These are phyloP conservation scores for Ammodytes dubius DNA, from an alignment of 2,113 vertebrate species.

Conservation along the genomic window DNA sequence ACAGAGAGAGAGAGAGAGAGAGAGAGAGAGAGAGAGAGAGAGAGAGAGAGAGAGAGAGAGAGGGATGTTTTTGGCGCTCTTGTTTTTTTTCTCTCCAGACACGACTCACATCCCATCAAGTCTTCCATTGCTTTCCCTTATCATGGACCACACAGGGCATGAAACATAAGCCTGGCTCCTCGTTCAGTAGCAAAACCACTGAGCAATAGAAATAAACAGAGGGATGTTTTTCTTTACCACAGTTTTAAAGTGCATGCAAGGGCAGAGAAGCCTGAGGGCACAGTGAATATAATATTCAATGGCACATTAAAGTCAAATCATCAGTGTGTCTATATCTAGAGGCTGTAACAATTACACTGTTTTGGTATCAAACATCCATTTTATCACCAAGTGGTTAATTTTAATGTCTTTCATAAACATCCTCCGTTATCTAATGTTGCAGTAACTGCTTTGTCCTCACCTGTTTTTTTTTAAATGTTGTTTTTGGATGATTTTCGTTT, in stretches of 20 bases:
- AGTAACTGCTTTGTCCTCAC: background rate
- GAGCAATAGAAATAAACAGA: slow-evolving; percentile 40
- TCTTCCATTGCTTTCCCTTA: slow-evolving; percentile 46
- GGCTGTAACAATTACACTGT: background rate
- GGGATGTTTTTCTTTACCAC: slow-evolving; percentile 12
- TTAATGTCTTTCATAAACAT: background rate
- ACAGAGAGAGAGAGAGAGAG: background rate
- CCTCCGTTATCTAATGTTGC: background rate
- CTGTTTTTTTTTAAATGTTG: too few relatives aligned
- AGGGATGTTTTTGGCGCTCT: slow-evolving; percentile 8
- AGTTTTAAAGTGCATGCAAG: slow-evolving; percentile 38
- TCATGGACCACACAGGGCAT: slow-evolving; percentile 41
- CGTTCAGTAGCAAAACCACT: slow-evolving; percentile 15
- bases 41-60: background rate
- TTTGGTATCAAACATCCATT: background rate
- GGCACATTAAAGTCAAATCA: slow-evolving; percentile 9
- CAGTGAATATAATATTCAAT: background rate
- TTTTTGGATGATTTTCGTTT: background rate
- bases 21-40: background rate
- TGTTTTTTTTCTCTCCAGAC: slow-evolving; percentile 42
- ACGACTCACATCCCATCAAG: slow-evolving; percentile 41
- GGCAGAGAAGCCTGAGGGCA: slow-evolving; percentile 21
- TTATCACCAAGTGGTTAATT: background rate
- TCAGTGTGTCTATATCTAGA: background rate
- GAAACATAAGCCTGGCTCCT: slow-evolving; percentile 49